A percentile compares a stretch with the other conserved stretches of the same genome.
Conservation (phyloP, 2,797 vertebrate genomes). For the Mormyrus hasselquistii region DNA sequence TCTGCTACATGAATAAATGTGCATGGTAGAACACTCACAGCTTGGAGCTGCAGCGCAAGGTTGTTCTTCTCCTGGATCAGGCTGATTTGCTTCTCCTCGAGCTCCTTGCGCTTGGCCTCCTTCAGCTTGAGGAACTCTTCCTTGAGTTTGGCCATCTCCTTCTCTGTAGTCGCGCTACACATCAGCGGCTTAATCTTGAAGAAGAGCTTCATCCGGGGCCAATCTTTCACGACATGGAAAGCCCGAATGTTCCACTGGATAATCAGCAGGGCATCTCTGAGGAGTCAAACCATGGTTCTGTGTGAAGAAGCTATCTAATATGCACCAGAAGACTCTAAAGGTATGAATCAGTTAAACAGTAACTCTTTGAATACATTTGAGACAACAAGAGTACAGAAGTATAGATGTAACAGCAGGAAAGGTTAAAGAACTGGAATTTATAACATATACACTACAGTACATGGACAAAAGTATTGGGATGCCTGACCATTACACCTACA, state of each 20-base stretch:
- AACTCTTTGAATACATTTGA: background rate
- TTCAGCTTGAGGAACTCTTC: conserved; percentile 59
- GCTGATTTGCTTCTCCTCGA: conserved; percentile 86
- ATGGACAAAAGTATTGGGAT: background rate
- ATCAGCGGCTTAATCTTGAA: conserved; percentile 91
- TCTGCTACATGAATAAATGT: background rate
- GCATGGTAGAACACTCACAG: conserved; percentile 54
- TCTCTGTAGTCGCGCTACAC: conserved; percentile 80
- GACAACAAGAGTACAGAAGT: background rate
- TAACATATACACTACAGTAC: background rate
- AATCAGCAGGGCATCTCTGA: conserved; percentile 81
- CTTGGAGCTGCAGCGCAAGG: conserved; percentile 82
- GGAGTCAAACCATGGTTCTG: conserved; percentile 38
- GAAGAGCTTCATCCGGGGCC: conserved; percentile 93
- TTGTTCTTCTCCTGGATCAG: conserved; percentile 84
- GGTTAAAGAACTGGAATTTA: background rate
- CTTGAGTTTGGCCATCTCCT: conserved; percentile 58
- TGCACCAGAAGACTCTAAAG: background rate
- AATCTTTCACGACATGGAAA: conserved; percentile 86
- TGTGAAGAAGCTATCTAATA: background rate
- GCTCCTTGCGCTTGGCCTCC: conserved; percentile 75
- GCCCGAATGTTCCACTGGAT: conserved; percentile 92
- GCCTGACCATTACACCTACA: background rate
- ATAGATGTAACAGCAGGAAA: background rate
- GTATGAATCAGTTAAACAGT: background rate